Conservation (phyloP, 2,888 invertebrate genomes). For the Dexiosoma caninum region DNA sequence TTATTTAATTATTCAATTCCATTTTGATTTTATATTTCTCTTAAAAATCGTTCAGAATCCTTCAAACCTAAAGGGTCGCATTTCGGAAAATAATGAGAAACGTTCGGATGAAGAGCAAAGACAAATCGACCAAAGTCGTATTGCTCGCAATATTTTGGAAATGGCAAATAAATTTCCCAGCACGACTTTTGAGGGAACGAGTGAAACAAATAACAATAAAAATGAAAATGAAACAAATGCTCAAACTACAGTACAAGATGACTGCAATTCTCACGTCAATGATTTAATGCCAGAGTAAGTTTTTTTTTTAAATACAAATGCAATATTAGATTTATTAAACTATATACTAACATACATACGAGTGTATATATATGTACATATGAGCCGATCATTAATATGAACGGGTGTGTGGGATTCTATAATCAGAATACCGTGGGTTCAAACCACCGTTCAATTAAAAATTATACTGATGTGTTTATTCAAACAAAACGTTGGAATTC, state of each 20-base stretch:
- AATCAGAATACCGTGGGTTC: too few relatives aligned
- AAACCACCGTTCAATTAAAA: too few relatives aligned
- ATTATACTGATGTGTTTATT: too few relatives aligned
- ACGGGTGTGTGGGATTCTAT: too few relatives aligned
- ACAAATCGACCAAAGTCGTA: constrained; percentile 82
- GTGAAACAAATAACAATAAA: constrained; percentile 52
- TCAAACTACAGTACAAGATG: constrained; percentile 50
- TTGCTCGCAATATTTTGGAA: constrained; percentile 79
- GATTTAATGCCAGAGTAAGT: constrained; percentile 71
- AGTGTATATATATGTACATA: too few relatives aligned
- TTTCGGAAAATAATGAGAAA: constrained; percentile 74
- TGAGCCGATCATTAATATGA: too few relatives aligned
- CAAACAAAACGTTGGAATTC: too few relatives aligned
- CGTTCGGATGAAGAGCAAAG: constrained; percentile 83
- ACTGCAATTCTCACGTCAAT: constrained; percentile 12
- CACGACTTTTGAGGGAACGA: constrained; percentile 9
- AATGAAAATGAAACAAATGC: constrained; percentile 43
- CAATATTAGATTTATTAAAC: too few relatives aligned
- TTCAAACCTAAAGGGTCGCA: constrained; percentile 70
- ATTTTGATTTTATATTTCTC: not conserved
- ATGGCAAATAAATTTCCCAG: constrained; percentile 73
- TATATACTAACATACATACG: too few relatives aligned
- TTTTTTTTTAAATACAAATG: not conserved
- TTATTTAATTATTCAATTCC: not conserved
- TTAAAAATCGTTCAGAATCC: constrained; percentile 19